Evolutionary conservation across 53 echinoderm and acorn worm genomes (phyloP), one percentile per base, ranked within the genome.

Genomic region (Echinarachnius parma): DNA sequence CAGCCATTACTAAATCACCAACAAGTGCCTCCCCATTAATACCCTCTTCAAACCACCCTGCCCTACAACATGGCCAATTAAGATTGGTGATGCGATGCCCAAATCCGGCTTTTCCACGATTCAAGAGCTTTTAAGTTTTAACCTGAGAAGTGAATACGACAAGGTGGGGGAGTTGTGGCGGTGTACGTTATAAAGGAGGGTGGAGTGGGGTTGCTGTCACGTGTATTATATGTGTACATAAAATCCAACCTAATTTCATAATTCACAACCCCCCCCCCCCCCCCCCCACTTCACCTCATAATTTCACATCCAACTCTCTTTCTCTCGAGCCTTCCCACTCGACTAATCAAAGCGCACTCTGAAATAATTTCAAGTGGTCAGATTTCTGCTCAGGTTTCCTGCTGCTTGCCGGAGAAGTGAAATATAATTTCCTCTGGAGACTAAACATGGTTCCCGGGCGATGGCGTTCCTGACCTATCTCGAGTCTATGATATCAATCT

Each of bases 351-450:
- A 86, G 75, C 75, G 80, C 76, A 75, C 75, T 86, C 86, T 53
- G 65, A 46, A 75, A 66, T 80, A 76, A 80, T 76, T 53, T 66
- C 25, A 48, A 86, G 83, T 83, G 80, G 80, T 86, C 86, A 86
- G 80, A 75, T 86, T 86, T 80, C 86, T 75, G 76, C 86, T 86
- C 86, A 29, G 60, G 75, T 86, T 86, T 86, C 86, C 55, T 44
- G 60, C 86, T 65, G 28, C 76, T 66, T 77, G 76, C 66, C 36
- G 49, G 56, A 46, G 76, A 64, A 71, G 76, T 66, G 80, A 86
- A 79, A 86, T 86, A 80, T 60, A 75, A 64, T 62, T 58, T 72
- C 44, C 74, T 72, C 74, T 42, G 42, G 74, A 72, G 74, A 72
- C 74, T 55, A 37, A 72, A 72, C 74, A n/a, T 56, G 56, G 11